Evolutionary conservation across 2,888 invertebrate species (phyloP).

Genomic region (Tiliacea aurago): DNA sequence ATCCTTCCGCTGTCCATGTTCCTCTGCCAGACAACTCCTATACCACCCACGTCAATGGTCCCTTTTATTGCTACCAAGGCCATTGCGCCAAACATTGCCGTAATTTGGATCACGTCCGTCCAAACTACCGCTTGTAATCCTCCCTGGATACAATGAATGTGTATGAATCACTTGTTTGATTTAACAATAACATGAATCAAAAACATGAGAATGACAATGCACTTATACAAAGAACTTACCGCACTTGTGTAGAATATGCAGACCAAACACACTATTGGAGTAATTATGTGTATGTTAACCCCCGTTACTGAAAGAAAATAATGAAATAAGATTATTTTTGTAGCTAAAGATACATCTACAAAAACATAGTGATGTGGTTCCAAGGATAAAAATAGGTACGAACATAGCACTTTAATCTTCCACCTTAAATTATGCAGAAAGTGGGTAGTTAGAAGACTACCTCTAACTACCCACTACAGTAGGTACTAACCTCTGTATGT

Average conservation of each 20-base stretch:
- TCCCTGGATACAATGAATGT: conserved; percentile 87
- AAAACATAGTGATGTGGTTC: not conserved
- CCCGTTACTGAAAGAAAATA: conserved; percentile 93
- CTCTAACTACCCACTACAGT: no score
- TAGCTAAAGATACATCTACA: not conserved
- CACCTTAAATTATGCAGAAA: not conserved
- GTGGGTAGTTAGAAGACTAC: not conserved
- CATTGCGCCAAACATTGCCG: conserved; percentile 94
- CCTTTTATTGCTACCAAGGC: conserved; percentile 93
- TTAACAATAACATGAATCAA: conserved; percentile 15
- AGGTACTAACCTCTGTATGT: not conserved
- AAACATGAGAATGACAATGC: not conserved
- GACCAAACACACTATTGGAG: conserved; percentile 95
- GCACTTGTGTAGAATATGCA: conserved; percentile 96
- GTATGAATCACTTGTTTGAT: conserved; percentile 26
- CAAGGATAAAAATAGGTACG: not conserved
- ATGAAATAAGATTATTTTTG: not conserved
- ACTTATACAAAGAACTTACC: conserved; percentile 87
- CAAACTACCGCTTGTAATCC: conserved; percentile 95
- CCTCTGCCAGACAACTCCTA: conserved; percentile 91
- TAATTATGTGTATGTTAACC: conserved; percentile 94
- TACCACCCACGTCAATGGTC: conserved; percentile 93
- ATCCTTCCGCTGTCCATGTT: conserved; percentile 93
- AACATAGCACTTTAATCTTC: not conserved
- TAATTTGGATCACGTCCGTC: conserved; percentile 95